Conservation (phyloP, 2,888 invertebrate species). For the Phytoseiulus persimilis region DNA sequence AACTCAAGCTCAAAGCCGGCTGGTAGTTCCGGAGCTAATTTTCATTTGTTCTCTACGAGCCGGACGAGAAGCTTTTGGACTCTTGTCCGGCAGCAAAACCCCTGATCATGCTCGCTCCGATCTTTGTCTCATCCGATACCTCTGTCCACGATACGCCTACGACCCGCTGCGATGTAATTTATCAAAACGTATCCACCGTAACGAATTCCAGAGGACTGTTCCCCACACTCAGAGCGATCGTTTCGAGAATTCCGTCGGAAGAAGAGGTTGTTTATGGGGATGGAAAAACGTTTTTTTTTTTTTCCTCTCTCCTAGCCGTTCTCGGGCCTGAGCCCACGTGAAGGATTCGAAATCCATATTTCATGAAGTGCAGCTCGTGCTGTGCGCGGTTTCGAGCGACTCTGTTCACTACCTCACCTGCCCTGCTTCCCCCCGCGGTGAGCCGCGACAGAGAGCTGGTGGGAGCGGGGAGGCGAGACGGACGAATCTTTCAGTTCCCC, state of each 20-base stretch:
- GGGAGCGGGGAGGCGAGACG: background rate
- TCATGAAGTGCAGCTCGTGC: background rate
- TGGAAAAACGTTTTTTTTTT: background rate
- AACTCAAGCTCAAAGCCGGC: background rate
- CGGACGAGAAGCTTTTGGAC: background rate
- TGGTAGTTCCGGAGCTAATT: background rate
- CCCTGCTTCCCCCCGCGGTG: background rate
- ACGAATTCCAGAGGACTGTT: background rate
- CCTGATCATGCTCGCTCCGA: background rate
- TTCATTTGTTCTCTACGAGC: background rate
- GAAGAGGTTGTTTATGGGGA: background rate
- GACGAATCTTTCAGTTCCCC: background rate
- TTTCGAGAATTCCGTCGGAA: background rate
- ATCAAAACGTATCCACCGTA: background rate
- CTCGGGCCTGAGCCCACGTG: background rate
- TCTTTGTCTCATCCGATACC: background rate
- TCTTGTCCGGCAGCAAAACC: background rate
- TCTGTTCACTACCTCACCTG: background rate
- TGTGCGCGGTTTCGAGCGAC: background rate
- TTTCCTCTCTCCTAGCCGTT: too few species aligned
- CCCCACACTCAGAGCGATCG: background rate
- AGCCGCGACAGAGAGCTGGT: background rate
- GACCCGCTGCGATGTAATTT: too few species aligned
- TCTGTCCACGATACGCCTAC: background rate
- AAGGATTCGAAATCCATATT: background rate